Conservation (phyloP, 2,888 invertebrate species). For the Andrena hattorfiana region DNA sequence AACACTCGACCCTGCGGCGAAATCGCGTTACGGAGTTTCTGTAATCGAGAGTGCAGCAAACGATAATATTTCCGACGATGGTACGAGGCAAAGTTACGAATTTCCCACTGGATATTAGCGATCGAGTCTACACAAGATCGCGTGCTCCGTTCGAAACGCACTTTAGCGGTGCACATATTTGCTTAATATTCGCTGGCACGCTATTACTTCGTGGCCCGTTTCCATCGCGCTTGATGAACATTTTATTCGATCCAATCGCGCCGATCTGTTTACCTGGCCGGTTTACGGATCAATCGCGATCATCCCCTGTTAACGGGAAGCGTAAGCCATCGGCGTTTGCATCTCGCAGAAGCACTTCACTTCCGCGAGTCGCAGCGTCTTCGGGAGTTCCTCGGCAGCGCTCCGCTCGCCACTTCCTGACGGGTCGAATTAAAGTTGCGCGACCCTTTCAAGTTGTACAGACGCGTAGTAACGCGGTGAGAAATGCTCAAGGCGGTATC, state of each 20-base stretch:
- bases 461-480: neutral
- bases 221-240: constrained; percentile 27
- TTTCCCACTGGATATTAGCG: neutral
- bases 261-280: neutral
- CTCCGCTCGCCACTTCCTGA: neutral
- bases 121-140: neutral
- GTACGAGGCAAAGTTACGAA: neutral
- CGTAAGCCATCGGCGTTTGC: too few relatives aligned
- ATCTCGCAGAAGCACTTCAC: neutral
- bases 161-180: constrained; percentile 3
- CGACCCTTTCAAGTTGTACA: neutral
- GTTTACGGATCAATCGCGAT: constrained; percentile 2
- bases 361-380: neutral
- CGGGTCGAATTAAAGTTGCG: constrained; percentile 14
- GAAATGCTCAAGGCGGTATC: constrained; percentile 8
- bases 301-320: neutral
- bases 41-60: neutral
- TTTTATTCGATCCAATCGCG: constrained; percentile 30
- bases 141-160: constrained; percentile 8
- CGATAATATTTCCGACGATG: neutral
- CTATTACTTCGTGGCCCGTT: constrained; percentile 8
- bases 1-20: neutral
- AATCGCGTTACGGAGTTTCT: constrained; percentile 3
- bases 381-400: neutral
- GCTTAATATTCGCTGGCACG: neutral